Conservation (phyloP, 2,113 vertebrate species). For the Ictalurus furcatus region DNA sequence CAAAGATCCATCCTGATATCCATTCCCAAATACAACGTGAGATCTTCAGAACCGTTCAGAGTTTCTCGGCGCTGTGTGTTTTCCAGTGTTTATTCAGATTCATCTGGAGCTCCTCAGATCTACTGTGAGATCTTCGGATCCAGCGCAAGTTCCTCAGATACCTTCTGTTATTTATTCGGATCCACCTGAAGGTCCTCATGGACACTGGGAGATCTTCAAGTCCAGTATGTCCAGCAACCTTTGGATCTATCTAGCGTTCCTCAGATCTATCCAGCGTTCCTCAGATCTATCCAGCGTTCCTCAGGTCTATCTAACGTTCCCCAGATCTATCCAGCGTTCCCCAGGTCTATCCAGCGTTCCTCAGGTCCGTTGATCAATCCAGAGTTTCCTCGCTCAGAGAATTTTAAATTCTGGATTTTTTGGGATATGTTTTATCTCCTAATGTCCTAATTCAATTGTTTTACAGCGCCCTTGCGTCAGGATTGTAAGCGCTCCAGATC, state of each 20-base stretch:
- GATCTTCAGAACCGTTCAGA: not conserved
- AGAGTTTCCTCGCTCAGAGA: not conserved
- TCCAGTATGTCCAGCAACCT: not conserved
- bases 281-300: too few relatives aligned
- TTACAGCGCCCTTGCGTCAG: not conserved
- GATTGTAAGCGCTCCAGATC: not conserved
- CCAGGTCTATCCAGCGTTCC: not conserved
- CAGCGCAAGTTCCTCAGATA: not conserved
- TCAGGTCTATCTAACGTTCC: too few relatives aligned
- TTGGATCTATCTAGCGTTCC: not conserved
- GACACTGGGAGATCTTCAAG: not conserved
- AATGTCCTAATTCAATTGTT: not conserved
- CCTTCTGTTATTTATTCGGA: not conserved
- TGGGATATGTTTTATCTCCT: not conserved
- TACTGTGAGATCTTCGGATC: not conserved
- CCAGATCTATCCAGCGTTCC: too few relatives aligned
- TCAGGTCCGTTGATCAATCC: not conserved
- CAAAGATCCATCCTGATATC: not conserved
- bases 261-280: not conserved
- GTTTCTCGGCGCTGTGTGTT: too few relatives aligned
- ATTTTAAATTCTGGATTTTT: not conserved
- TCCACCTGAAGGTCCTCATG: not conserved
- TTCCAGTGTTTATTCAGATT: not conserved
- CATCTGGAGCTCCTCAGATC: not conserved
- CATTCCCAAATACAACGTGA: not conserved